These are phyloP conservation scores for Prionace glauca DNA, from an alignment of 2,797 vertebrate genomes.

Conservation along the genomic window DNA sequence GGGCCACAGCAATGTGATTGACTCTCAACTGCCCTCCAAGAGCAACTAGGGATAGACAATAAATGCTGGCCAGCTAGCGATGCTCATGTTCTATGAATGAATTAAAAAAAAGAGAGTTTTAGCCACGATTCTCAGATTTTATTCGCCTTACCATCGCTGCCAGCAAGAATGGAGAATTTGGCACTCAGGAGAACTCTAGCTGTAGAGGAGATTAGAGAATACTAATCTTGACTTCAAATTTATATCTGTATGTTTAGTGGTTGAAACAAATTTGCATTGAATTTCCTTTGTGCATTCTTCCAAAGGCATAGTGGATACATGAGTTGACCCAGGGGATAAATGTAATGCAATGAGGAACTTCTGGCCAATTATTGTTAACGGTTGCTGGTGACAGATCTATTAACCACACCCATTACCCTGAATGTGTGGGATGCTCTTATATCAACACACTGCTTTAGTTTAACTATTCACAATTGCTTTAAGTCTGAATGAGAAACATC, in stretches of 20 bases:
- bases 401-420: constrained; percentile 47
- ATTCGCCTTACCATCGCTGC: no score
- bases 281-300: neutral
- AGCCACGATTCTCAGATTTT: no score
- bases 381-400: neutral
- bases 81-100: no score
- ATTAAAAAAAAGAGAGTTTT: no score
- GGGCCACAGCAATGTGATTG: no score
- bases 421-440: constrained; percentile 40
- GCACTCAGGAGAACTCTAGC: no score
- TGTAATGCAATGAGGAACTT: neutral
- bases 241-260: neutral
- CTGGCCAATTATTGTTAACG: neutral
- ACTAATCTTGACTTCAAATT: neutral
- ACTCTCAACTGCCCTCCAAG: no score
- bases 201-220: no score
- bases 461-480: constrained; percentile 44
- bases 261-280: neutral
- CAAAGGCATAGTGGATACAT: neutral
- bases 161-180: no score
- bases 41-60: no score
- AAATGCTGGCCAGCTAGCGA: no score
- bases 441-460: constrained; percentile 38
- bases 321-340: neutral
- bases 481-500: constrained; percentile 47